Evolutionary conservation across 2,797 vertebrate genomes (phyloP), one percentile per base, ranked within the genome.

Genomic region (Leuciscus waleckii): DNA sequence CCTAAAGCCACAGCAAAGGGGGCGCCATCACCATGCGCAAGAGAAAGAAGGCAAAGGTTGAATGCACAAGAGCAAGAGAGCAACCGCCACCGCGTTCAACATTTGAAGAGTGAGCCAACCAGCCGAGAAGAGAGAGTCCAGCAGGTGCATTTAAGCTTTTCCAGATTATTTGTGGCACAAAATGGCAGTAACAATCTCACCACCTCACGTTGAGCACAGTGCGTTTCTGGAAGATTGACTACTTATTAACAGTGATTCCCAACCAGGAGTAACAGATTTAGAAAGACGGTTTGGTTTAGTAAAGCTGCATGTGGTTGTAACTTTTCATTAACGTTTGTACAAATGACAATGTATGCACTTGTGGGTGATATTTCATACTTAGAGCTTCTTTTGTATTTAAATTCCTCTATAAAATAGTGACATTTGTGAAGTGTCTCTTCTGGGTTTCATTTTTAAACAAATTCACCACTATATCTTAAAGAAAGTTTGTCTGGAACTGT

Each of bases 11-110:
- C 84, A 56, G 5, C 74, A 3, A 43, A 37, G 69, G 21, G 32
- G 56, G 75, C 21, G 3, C 58, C 58, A 32, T 75, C 76, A 80
- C 56, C 81, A 51, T 21, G 51, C 1, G 7, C 43, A 43, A 75
- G 43, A 76, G 32, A 5, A 46, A 54, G 65, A 35, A 43, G 32
- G 58, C 7, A 65, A 65, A 65, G 63, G 29, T 32, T 49, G 41
- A 67, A 54, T 5, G 29, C 49, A 74, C 26, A 68, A 32, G 69
- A 75, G 79, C 29, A 61, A 73, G 35, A 84, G 77, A 61, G 41
- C 41, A 75, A 67, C 70, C 82, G 41, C 82, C 82, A 70, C 77
- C 85, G 8, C 19, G 14, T 68, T 51, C 4, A 11, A 69, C 5
- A 70, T 26, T 68, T 19, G 35, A 76, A 68, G 61, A 67, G 41